Conservation (phyloP, 2,888 invertebrate species). For the Aporophyla nigra region DNA sequence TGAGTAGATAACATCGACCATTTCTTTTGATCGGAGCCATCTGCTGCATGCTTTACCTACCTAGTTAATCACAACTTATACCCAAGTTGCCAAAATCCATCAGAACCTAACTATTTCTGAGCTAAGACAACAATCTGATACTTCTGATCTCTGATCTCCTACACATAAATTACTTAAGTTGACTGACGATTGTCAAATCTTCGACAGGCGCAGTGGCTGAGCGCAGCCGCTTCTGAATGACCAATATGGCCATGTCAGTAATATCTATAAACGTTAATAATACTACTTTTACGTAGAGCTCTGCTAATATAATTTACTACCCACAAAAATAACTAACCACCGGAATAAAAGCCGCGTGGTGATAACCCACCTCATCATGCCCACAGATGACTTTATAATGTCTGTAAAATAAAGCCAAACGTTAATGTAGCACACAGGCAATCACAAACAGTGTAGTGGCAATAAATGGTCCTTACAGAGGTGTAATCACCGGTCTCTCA, state of each 20-base stretch:
- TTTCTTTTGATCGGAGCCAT: not conserved
- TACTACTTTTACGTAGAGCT: not conserved
- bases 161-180: too few relatives aligned
- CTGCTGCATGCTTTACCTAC: too few relatives aligned
- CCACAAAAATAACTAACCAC: constrained; percentile 12
- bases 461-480: constrained; percentile 75
- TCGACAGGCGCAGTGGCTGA: not conserved
- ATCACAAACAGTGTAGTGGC: constrained; percentile 77
- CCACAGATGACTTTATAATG: constrained; percentile 61
- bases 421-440: constrained; percentile 70
- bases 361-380: constrained; percentile 35
- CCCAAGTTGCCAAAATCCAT: not conserved
- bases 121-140: not conserved
- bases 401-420: constrained; percentile 59
- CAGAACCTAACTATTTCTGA: not conserved
- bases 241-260: not conserved
- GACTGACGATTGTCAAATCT: not conserved
- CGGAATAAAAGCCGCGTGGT: constrained; percentile 10
- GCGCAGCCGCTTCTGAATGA: not conserved
- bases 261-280: too few relatives aligned
- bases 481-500: constrained; percentile 77
- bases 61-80: not conserved
- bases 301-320: not conserved
- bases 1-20: not conserved
- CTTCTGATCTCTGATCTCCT: not conserved